Conservation (phyloP, 2,113 vertebrate genomes). For the Neotragus moschatus region DNA sequence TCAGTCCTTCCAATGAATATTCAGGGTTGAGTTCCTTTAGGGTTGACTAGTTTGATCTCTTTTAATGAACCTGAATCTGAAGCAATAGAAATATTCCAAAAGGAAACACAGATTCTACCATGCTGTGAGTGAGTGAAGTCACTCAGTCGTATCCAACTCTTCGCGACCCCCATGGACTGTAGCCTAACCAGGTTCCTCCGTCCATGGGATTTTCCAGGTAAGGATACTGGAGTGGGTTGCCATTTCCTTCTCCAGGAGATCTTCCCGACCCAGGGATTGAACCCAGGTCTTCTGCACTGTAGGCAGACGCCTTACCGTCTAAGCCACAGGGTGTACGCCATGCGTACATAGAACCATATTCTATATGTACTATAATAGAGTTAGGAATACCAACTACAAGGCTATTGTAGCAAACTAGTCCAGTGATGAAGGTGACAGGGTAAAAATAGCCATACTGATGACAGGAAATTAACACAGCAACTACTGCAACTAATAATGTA, state of each 20-base stretch:
- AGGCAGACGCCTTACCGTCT: no score
- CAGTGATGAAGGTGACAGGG: not conserved
- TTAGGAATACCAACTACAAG: not conserved
- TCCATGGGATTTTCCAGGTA: no score
- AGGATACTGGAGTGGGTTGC: no score
- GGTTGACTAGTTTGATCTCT: not conserved
- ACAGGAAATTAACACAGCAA: not conserved
- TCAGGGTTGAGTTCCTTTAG: not conserved
- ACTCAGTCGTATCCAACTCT: no score
- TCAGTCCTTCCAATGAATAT: not conserved
- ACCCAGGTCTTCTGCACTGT: no score
- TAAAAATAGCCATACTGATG: not conserved
- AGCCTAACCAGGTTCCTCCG: no score
- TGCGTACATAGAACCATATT: no score
- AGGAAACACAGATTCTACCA: not conserved
- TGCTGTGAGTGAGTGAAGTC: no score
- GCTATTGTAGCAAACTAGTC: not conserved
- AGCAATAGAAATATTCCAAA: conserved; percentile 8
- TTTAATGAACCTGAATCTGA: not conserved
- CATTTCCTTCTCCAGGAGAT: no score
- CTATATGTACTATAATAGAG: not conserved
- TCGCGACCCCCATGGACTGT: no score
- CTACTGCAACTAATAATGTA: not conserved
- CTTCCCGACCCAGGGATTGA: no score
- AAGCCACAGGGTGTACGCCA: no score